Percentiles rank a stretch among this genome's conserved stretches.
These are phyloP conservation scores for Saccostrea cuccullata DNA, from an alignment of 1,140 invertebrate species.

Conservation along the genomic window DNA sequence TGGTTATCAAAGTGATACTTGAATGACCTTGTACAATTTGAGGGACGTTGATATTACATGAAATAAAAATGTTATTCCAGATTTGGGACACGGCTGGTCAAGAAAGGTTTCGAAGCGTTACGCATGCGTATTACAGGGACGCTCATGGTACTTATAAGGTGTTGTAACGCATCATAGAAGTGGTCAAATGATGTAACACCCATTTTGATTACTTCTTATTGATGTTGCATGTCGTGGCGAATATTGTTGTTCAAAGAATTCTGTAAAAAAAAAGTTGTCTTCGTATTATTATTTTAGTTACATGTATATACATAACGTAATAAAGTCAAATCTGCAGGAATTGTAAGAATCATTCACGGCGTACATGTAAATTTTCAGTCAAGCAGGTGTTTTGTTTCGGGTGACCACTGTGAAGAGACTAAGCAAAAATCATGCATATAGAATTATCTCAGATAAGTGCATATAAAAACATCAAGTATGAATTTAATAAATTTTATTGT, in stretches of 20 bases:
- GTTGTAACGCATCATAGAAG: slow-evolving; percentile 6
- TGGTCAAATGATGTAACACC: not conserved
- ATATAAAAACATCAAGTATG: no score
- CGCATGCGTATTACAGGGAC: slow-evolving; percentile 80
- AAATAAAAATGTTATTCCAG: slow-evolving; percentile 85
- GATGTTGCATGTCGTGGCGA: not conserved
- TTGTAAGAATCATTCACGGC: no score
- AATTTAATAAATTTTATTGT: no score
- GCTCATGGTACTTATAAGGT: slow-evolving; percentile 73
- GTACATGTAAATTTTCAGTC: no score
- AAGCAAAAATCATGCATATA: no score
- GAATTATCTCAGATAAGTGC: no score
- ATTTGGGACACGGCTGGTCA: slow-evolving; percentile 82
- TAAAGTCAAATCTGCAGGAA: no score
- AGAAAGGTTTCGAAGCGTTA: slow-evolving; percentile 80
- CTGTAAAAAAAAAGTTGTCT: no score
- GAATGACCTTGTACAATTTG: not conserved
- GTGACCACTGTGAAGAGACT: no score
- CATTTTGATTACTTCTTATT: not conserved
- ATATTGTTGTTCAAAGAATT: not conserved
- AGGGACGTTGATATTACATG: slow-evolving; percentile 88
- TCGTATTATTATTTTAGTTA: no score
- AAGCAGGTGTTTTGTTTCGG: no score
- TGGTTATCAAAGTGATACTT: not conserved
- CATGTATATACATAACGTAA: no score